Evolutionary conservation across 2,113 vertebrate species (phyloP).

Genomic region (Corvus hawaiiensis): DNA sequence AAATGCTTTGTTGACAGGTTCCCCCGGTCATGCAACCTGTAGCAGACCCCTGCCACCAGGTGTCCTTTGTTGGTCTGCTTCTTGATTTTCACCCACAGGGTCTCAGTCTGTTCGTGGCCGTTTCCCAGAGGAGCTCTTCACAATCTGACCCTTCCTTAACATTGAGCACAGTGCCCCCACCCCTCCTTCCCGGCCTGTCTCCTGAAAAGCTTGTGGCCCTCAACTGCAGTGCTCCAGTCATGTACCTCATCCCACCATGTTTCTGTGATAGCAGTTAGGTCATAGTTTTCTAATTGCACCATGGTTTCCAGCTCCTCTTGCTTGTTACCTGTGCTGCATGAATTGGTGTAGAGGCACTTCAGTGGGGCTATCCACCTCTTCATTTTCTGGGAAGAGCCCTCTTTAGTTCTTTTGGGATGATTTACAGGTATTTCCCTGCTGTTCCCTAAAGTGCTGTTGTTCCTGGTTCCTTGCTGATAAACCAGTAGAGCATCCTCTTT

Average conservation of each 20-base stretch:
- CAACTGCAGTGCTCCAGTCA: not conserved
- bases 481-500: not conserved
- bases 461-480: not conserved
- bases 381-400: not conserved
- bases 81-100: not conserved
- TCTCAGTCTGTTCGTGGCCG: not conserved
- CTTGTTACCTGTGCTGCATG: not conserved
- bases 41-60: not conserved
- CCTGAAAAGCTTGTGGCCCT: not conserved
- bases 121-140: not conserved
- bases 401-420: not conserved
- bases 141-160: not conserved
- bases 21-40: not conserved
- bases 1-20: not conserved
- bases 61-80: not conserved
- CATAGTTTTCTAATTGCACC: not conserved
- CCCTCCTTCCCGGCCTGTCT: not conserved
- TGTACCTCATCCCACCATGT: not conserved
- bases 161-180: not conserved
- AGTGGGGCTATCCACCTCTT: not conserved
- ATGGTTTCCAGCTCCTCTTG: not conserved
- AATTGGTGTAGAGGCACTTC: not conserved
- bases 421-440: not conserved
- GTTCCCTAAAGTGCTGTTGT: not conserved
- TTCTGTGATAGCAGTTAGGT: not conserved